Percentiles rank a stretch among this genome's conserved stretches.
Conservation (phyloP, 1,140 invertebrate species). For the Drosophila mayri region DNA sequence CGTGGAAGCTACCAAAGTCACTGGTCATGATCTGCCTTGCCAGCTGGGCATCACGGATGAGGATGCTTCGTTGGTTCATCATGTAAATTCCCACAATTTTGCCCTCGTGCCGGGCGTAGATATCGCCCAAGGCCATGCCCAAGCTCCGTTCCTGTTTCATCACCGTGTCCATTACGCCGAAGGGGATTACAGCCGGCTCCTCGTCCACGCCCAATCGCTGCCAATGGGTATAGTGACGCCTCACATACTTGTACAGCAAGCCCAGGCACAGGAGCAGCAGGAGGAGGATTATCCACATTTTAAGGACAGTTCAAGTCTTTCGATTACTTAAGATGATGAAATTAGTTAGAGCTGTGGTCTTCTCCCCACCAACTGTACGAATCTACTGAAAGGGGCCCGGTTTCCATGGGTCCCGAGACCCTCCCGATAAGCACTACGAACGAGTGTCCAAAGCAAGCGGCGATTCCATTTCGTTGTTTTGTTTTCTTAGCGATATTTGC, state of each 20-base stretch:
- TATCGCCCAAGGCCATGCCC: conserved; percentile 55
- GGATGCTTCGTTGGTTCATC: conserved; percentile 70
- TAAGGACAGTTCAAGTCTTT: not conserved
- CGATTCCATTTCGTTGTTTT: conserved; percentile 7
- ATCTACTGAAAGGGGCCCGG: conserved; percentile 2
- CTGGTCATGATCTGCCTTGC: conserved; percentile 84
- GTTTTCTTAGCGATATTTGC: not conserved
- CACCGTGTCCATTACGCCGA: conserved; percentile 55
- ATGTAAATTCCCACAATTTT: conserved; percentile 76
- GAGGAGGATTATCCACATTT: conserved; percentile 39
- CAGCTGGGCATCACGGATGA: conserved; percentile 85
- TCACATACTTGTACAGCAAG: conserved; percentile 37
- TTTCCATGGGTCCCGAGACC: not conserved
- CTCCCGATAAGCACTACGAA: conserved; percentile 26
- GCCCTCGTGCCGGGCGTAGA: conserved; percentile 52
- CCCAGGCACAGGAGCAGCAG: conserved; percentile 15
- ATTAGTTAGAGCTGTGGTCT: not conserved
- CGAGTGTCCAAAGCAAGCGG: not conserved
- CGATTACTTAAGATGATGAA: conserved; percentile 6
- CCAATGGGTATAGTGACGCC: conserved; percentile 64
- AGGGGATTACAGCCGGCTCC: conserved; percentile 59
- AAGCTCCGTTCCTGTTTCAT: conserved; percentile 45
- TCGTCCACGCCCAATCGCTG: conserved; percentile 58
- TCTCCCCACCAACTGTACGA: conserved; percentile 2
- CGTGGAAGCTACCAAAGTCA: conserved; percentile 85